These are phyloP conservation scores for Venustoraphidia nigricollis DNA, from an alignment of 2,888 invertebrate genomes.

Conservation along the genomic window DNA sequence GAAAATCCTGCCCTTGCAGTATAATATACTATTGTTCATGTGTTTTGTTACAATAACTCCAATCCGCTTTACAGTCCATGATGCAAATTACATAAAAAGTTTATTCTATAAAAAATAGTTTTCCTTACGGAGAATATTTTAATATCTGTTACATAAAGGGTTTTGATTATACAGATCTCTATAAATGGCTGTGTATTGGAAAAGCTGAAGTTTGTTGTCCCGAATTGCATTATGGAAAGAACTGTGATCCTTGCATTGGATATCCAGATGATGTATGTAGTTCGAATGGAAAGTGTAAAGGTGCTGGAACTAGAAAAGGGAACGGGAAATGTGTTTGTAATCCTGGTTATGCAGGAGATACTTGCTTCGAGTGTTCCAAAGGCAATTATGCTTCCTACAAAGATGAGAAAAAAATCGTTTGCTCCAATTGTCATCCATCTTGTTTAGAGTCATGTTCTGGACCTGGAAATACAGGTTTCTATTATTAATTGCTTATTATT, in stretches of 20 bases:
- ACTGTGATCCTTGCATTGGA: constrained; percentile 68
- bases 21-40: too few species aligned
- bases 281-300: constrained; percentile 66
- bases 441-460: constrained; percentile 67
- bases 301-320: constrained; percentile 84
- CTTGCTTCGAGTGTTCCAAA: constrained; percentile 63
- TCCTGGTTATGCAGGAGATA: constrained; percentile 59
- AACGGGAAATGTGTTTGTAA: constrained; percentile 83
- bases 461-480: constrained; percentile 36
- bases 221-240: constrained; percentile 62
- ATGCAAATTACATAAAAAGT: too few species aligned
- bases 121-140: too few species aligned
- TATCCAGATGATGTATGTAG: constrained; percentile 58
- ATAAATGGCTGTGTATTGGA: constrained; percentile 65
- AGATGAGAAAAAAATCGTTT: constrained; percentile 57
- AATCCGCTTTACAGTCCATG: too few species aligned
- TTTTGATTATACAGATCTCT: constrained; percentile 31
- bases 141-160: too few species aligned
- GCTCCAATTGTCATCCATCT: constrained; percentile 62
- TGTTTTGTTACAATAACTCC: too few species aligned
- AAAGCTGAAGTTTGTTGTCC: constrained; percentile 71
- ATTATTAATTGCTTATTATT: not conserved
- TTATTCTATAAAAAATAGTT: too few species aligned
- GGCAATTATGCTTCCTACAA: constrained; percentile 58
- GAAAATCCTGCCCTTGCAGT: too few species aligned